Conservation (phyloP, 2,113 vertebrate genomes). For the Tichodroma muraria region DNA sequence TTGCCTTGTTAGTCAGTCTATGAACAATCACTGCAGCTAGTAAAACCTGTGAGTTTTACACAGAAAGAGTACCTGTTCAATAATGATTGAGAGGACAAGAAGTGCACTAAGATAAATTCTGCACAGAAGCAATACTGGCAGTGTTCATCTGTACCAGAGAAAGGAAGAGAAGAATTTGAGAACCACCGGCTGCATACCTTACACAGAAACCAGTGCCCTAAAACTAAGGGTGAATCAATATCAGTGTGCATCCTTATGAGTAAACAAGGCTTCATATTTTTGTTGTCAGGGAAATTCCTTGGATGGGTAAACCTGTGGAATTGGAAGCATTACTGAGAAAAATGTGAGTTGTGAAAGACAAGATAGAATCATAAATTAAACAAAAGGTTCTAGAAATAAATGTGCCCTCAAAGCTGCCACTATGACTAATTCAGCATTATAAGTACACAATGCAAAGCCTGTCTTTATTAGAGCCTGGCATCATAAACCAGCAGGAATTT, state of each 20-base stretch:
- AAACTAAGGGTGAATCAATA: neutral
- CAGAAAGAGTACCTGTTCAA: neutral
- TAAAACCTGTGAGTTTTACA: too few relatives aligned
- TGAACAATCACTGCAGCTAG: neutral
- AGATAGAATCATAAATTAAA: conserved; percentile 57
- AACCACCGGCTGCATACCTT: neutral
- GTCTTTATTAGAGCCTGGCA: conserved; percentile 40
- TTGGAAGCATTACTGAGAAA: neutral
- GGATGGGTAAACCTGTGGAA: conserved; percentile 42
- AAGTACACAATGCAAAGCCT: neutral
- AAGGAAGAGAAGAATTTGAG: neutral
- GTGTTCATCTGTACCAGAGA: neutral
- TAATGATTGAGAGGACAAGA: neutral
- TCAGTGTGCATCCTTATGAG: neutral
- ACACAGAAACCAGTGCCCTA: neutral
- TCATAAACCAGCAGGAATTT: conserved; percentile 27
- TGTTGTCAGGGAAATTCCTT: conserved; percentile 46
- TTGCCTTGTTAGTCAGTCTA: neutral
- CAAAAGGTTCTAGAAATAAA: conserved; percentile 29
- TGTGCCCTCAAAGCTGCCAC: conserved; percentile 29
- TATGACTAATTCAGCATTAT: conserved; percentile 45
- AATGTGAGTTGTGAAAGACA: conserved; percentile 33
- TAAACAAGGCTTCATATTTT: conserved; percentile 14
- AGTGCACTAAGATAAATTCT: neutral
- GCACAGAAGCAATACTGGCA: neutral